Percentiles rank a stretch among this genome's conserved stretches.
Evolutionary conservation across 1,140 invertebrate species (phyloP).

Genomic region (Drosophila rufa): DNA sequence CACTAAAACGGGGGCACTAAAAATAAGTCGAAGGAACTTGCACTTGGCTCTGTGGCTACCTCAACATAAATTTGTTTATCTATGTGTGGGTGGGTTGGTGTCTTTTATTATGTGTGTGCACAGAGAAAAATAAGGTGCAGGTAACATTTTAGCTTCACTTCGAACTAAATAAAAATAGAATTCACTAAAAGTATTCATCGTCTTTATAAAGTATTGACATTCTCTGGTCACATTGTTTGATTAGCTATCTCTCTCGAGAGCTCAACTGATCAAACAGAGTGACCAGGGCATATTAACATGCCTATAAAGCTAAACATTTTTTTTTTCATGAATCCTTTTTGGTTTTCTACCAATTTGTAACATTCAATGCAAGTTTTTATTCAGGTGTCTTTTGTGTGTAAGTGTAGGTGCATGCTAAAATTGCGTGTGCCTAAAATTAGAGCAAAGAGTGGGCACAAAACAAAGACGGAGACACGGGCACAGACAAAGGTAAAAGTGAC

Average conservation of each 20-base stretch:
- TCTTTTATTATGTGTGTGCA: conserved; percentile 4
- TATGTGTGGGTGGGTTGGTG: conserved; percentile 19
- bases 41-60: conserved; percentile 75
- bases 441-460: conserved; percentile 56
- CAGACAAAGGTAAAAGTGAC: conserved; percentile 54
- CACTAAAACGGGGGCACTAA: conserved; percentile 47
- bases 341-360: no score
- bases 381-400: background rate
- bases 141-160: background rate
- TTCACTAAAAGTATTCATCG: no score
- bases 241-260: no score
- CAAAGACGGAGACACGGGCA: conserved; percentile 42
- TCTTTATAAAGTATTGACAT: no score
- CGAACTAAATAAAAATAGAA: no score
- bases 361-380: background rate
- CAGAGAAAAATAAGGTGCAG: background rate
- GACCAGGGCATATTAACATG: no score
- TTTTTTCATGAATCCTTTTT: no score
- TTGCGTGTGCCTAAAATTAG: conserved; percentile 70
- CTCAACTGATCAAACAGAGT: no score
- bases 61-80: conserved; percentile 67
- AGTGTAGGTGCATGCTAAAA: conserved; percentile 38
- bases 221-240: no score
- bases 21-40: conserved; percentile 67
- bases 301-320: no score